Percentiles rank a stretch among this genome's conserved stretches.
phyloP scores from a whole-genome alignment of 2,113 vertebrate genomes.

The Hippolais icterina region DNA sequence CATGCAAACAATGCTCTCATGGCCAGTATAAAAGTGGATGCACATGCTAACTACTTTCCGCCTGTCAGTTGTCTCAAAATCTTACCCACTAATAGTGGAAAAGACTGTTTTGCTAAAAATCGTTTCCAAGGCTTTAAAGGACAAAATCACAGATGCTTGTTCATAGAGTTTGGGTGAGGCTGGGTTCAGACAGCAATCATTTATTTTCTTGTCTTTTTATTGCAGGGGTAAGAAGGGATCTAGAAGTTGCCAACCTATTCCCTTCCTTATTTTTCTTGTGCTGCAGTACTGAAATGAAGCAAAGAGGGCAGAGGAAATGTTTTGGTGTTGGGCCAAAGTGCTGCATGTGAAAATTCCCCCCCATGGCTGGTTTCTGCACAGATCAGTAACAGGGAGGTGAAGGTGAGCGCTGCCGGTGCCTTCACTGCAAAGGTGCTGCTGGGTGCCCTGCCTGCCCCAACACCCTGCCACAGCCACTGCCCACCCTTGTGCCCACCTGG shows the following conservation, averaged over 20 bases:
- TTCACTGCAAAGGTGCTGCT: neutral
- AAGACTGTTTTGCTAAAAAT: neutral
- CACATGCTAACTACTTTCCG: neutral
- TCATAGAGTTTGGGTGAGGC: neutral
- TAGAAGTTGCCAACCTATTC: neutral
- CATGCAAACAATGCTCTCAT: neutral
- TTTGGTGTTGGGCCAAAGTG: neutral
- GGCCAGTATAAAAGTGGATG: neutral
- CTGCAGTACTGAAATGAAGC: neutral
- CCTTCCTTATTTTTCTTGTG: neutral
- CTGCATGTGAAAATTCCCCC: neutral
- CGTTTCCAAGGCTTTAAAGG: neutral
- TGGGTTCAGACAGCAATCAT: neutral
- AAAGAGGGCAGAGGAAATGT: neutral
- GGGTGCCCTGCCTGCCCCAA: neutral
- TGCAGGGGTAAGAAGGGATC: neutral
- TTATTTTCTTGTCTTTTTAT: neutral
- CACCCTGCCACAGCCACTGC: neutral
- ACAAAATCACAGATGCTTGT: neutral
- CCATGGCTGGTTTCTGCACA: neutral
- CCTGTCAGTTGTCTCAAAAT: constrained; percentile 12
- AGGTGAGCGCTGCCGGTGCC: neutral
- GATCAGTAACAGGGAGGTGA: neutral
- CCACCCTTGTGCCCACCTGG: neutral
- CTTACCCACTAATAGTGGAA: neutral